These are phyloP conservation scores for Sisyra nigra DNA, from an alignment of 2,888 invertebrate genomes.

Conservation along the genomic window DNA sequence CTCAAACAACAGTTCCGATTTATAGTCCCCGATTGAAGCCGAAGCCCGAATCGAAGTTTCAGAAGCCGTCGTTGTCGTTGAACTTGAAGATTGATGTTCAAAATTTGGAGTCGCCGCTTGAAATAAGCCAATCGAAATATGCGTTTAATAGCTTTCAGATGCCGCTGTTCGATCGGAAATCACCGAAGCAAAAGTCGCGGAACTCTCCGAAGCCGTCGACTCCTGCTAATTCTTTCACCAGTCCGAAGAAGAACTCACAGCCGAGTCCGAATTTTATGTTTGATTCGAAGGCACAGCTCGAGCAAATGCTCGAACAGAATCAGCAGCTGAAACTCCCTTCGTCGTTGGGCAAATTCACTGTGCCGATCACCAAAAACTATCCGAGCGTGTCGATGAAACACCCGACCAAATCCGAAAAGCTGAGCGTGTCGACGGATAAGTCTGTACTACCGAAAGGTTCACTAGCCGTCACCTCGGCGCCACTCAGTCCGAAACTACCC, in stretches of 20 bases:
- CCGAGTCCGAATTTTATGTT: background rate
- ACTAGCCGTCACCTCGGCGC: conserved; percentile 6
- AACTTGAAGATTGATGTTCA: conserved; percentile 2
- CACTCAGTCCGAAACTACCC: conserved; percentile 6
- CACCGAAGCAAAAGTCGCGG: conserved; percentile 17
- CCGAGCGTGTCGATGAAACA: background rate
- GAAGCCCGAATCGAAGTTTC: conserved; percentile 4
- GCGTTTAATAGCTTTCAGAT: conserved; percentile 4
- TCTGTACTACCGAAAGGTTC: background rate
- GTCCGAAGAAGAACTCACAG: conserved; percentile 1
- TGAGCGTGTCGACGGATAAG: background rate
- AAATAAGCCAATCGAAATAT: background rate
- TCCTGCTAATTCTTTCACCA: conserved; percentile 1
- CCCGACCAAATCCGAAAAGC: too few species aligned
- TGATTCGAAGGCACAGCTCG: background rate
- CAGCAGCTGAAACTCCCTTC: too few species aligned
- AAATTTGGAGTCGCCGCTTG: background rate
- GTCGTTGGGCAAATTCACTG: too few species aligned
- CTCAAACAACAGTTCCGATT: conserved; percentile 28
- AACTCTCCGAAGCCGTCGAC: background rate
- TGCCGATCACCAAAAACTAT: too few species aligned
- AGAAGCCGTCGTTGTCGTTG: background rate
- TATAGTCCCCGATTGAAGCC: conserved; percentile 27
- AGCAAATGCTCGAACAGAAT: too few species aligned
- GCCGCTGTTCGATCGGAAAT: conserved; percentile 20